phyloP scores from a whole-genome alignment of 2,888 invertebrate species.

The Drosophila nr. perissopoda region DNA sequence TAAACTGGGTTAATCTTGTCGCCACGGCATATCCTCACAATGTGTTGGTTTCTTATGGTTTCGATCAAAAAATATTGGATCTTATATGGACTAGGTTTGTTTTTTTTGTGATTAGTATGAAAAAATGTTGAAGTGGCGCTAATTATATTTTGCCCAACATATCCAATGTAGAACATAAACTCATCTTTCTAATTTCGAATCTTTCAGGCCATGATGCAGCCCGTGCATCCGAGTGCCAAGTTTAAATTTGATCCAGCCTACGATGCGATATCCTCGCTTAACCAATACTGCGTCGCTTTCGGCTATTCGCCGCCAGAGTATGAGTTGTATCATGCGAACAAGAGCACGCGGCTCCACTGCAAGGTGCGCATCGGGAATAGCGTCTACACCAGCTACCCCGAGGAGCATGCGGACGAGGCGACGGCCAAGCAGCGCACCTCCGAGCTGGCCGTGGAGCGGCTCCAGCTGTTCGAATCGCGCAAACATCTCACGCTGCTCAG shows the following conservation, averaged over 20 bases:
- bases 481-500: constrained; percentile 72
- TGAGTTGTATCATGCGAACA: constrained; percentile 57
- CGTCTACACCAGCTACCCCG: constrained; percentile 82
- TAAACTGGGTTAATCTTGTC: too few species aligned
- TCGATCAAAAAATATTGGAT: neutral
- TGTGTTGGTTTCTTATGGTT: neutral
- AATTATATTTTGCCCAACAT: neutral
- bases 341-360: constrained; percentile 72
- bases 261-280: constrained; percentile 73
- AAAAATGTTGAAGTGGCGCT: neutral
- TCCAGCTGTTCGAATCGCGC: constrained; percentile 61
- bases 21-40: too few species aligned
- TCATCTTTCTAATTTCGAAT: neutral
- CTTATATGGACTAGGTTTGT: too few species aligned
- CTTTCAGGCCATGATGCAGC: neutral
- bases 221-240: neutral
- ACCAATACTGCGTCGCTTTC: constrained; percentile 76
- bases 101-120: too few species aligned
- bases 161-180: neutral
- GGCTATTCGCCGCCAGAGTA: constrained; percentile 74
- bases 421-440: constrained; percentile 80
- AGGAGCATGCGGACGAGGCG: constrained; percentile 74
- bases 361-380: constrained; percentile 76
- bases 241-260: constrained; percentile 57
- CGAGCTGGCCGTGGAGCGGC: constrained; percentile 77